Conservation (phyloP, 2,888 invertebrate genomes). For the Caenorhabditis becei region DNA sequence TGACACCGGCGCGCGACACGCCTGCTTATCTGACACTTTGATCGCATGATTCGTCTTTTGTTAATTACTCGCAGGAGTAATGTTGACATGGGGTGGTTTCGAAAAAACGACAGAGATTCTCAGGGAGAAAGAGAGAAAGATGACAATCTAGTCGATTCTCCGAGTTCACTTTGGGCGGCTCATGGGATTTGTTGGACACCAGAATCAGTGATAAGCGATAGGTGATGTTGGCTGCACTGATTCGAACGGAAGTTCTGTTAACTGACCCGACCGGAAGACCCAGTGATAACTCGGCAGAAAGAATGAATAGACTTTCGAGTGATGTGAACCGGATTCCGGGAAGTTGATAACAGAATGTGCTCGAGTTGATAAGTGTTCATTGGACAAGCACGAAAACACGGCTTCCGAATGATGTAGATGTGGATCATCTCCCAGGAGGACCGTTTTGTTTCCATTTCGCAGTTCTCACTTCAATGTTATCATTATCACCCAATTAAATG, state of each 20-base stretch:
- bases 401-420: neutral
- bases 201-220: no score
- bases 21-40: conserved; percentile 29
- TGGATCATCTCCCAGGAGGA: neutral
- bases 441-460: neutral
- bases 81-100: conserved; percentile 42
- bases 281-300: neutral
- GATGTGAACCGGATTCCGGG: neutral
- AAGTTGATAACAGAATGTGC: no score
- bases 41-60: conserved; percentile 46
- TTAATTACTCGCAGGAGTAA: conserved; percentile 38
- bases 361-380: neutral
- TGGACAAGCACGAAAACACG: neutral
- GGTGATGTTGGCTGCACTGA: neutral
- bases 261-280: neutral
- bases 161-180: no score
- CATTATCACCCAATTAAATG: neutral
- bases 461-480: neutral
- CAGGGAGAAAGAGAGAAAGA: neutral
- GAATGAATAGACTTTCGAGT: neutral
- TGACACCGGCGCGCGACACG: conserved; percentile 35
- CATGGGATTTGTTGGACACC: neutral
- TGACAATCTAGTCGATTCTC: conserved; percentile 1
- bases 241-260: no score
- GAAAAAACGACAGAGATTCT: conserved; percentile 14